Conservation (phyloP, 2,797 vertebrate genomes). For the Corythornis leucogaster region DNA sequence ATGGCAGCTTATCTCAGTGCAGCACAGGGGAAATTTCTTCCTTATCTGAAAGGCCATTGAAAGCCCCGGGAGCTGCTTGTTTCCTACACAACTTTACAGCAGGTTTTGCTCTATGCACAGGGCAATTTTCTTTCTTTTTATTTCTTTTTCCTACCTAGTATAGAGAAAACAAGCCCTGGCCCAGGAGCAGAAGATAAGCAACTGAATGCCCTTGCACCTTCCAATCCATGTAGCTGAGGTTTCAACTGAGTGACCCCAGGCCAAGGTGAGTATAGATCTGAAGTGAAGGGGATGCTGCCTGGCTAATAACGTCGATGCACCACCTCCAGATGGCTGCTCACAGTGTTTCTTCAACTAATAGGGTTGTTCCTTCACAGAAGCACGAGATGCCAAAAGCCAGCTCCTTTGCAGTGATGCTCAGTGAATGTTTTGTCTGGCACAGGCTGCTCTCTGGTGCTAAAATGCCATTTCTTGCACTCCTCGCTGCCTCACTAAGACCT, state of each 20-base stretch:
- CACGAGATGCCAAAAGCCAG: not conserved
- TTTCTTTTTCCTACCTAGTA: not conserved
- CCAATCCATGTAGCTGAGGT: not conserved
- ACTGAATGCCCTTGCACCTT: not conserved
- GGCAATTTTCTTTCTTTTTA: not conserved
- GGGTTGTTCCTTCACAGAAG: not conserved
- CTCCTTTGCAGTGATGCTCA: not conserved
- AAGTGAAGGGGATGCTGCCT: not conserved
- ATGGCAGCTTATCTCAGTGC: not conserved
- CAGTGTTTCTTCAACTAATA: not conserved
- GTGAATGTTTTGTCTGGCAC: not conserved
- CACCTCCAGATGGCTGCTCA: not conserved
- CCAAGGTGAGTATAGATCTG: not conserved
- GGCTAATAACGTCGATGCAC: not conserved
- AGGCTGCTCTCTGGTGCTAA: not conserved
- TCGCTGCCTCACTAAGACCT: not conserved
- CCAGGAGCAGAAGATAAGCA: not conserved
- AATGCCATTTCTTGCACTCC: not conserved
- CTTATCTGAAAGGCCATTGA: not conserved
- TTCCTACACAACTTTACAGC: not conserved
- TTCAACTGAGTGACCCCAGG: not conserved
- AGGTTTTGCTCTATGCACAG: not conserved
- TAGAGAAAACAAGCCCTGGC: not conserved
- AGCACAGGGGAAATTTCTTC: not conserved
- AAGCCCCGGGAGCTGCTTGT: not conserved